Evolutionary conservation across 2,113 vertebrate genomes (phyloP), one percentile per base, ranked within the genome.

Genomic region (Oplegnathus fasciatus): DNA sequence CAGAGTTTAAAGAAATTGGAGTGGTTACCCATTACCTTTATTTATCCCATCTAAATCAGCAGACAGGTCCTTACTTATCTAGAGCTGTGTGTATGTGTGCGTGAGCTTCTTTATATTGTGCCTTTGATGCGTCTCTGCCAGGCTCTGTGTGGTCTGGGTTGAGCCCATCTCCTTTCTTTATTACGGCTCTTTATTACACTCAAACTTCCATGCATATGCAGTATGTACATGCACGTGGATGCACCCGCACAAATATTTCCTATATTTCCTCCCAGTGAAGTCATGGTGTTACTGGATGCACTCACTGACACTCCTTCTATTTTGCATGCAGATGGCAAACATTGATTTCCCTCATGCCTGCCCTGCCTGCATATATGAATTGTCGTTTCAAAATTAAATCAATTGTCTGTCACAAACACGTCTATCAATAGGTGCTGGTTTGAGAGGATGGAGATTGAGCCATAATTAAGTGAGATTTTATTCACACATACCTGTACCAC

Each of bases 301-400:
- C 20, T 72, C 5, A 0, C 42, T 74, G 69, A 40, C 72, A 77
- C 50, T 69, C 6, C 28, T 32, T 84, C 69, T 67, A 9, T 57
- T 84, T 75, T 81, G 68, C 57, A 87, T 74, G 82, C 42, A 58
- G 62, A 80, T 88, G 50, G 83, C 64, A 55, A 67, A 69, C 72
- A 94, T 91, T 78, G 81, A 93, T 95, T 85, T 84, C 64, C 32
- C 64, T 50, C 42, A 80, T 82, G 57, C 78, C 76, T 89, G 78
- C 55, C 69, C 78, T 73, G 62, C 70, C 91, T 86, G n/a, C 34
- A 6, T 80, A 71, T 89, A 86, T 78, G 83, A 86, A 90, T 91
- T 88, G 82, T 90, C 78, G 86, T 88, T 90, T 87, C 64, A 85
- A 91, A 87, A 89, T 80, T 2, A 71, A 94, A 93, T 92, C 84